Percentiles rank a stretch among this genome's conserved stretches.
These are phyloP conservation scores for Cephalopterus ornatus DNA, from an alignment of 2,113 vertebrate genomes.

Conservation along the genomic window DNA sequence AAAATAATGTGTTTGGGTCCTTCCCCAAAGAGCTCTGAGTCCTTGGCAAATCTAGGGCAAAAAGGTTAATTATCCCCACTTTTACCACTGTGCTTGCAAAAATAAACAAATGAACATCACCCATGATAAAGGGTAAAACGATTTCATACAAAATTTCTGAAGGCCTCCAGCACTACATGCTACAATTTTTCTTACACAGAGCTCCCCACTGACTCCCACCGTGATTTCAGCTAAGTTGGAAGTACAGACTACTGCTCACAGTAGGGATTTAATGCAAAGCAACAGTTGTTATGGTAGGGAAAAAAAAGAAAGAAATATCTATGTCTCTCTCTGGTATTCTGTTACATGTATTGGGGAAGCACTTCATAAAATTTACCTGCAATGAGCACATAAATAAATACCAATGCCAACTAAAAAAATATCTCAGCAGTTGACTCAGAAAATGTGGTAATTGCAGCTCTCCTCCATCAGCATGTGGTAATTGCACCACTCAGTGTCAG, in stretches of 20 bases:
- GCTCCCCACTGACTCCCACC: neutral
- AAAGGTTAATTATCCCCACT: neutral
- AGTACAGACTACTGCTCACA: neutral
- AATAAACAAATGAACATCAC: neutral
- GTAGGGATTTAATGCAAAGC: neutral
- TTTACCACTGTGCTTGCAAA: neutral
- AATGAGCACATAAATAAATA: slow-evolving; percentile 11
- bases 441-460: neutral
- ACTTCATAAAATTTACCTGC: neutral
- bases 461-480: slow-evolving; percentile 26
- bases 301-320: neutral
- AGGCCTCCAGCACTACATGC: neutral
- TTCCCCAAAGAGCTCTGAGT: neutral
- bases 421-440: slow-evolving; percentile 23
- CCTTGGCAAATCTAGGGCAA: neutral
- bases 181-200: neutral
- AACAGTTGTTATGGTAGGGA: neutral
- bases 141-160: neutral
- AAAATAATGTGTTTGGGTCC: neutral
- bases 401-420: neutral
- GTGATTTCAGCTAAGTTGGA: neutral
- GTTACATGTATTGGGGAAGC: neutral
- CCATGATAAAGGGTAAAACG: neutral
- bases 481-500: slow-evolving; percentile 45
- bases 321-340: neutral